phyloP scores from a whole-genome alignment of 2,888 invertebrate genomes.

The Diarsia dahlii region DNA sequence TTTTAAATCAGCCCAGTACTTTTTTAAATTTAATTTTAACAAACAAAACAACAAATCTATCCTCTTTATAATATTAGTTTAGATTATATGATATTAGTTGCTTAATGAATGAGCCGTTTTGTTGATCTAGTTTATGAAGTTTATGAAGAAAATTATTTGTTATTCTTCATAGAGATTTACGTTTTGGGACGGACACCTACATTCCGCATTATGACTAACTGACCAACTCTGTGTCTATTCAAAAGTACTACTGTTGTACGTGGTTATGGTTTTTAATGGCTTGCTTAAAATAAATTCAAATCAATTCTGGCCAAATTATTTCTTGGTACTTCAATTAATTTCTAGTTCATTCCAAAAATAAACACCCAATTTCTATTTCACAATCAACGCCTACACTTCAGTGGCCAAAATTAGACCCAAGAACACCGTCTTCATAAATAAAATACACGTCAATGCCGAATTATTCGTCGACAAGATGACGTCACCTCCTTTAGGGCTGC shows the following conservation, averaged over 20 bases:
- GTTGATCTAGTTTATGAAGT: background rate
- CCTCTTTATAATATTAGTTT: no score
- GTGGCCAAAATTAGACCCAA: conserved; percentile 20
- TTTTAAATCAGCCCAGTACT: no score
- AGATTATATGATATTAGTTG: no score
- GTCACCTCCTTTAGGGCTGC: conserved; percentile 69
- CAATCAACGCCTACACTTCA: background rate
- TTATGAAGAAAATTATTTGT: background rate
- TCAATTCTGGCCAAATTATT: background rate
- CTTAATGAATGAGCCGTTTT: background rate
- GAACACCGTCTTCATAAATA: conserved; percentile 48
- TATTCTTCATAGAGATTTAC: background rate
- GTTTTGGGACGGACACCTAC: background rate
- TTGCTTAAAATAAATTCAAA: background rate
- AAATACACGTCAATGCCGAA: conserved; percentile 66
- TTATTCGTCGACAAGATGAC: conserved; percentile 74
- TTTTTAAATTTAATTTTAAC: no score
- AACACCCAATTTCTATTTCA: background rate
- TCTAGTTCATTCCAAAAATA: background rate
- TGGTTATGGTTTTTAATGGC: background rate
- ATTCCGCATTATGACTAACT: background rate
- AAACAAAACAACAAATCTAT: no score
- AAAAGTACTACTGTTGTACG: background rate
- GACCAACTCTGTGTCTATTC: background rate
- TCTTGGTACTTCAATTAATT: background rate